Base-by-base conservation (phyloP, 1,140 invertebrate genomes). In the Pseudobourletiella spinata region DNA sequence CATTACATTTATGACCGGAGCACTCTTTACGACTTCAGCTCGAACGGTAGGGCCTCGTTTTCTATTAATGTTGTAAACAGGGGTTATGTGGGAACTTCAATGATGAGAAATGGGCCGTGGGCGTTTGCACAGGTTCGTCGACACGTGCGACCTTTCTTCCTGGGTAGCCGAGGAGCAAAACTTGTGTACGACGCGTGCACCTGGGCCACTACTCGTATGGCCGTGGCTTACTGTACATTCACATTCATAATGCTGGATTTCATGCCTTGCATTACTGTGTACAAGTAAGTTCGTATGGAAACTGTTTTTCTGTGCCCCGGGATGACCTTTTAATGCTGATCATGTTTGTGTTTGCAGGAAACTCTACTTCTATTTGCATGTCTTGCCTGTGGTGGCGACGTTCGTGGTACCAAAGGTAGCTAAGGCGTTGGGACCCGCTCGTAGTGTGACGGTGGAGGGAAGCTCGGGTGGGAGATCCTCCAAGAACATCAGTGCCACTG, bases 161-260 rank as follows among this genome's bases (percentile, higher is more conserved):
- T 87, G 46, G 78, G 76, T 68, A 82, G 83, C 70, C 73, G 74
- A 69, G 73, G 78, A 67, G 73, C 78, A 56, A 86, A 86, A 72
- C 71, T 81, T 56, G 79, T 89, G 66, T 95, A 95, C 73, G 87
- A 94, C 74, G 74, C 83, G 42, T 55, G 89, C 35, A 88, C 90
- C 28, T 86, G 89, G 71, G 70, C 87, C 25, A 78, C 82, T 8
- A 93, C 90, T n/a, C 81, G 89, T 68, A 71, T 95, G 25, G 78
- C 85, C 48, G 83, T 95, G 80, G 84, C 86, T 25, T 96, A 95
- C 73, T 81, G 88, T 26, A 88, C 88, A 22, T 90, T 91, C 71
- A 87, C 88, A 66, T 95, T 96, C 76, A 81, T 95, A 57, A 72
- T 95, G n/a, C 79, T 95, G 63, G 88, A 95, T 73, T 85, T 94